These are phyloP conservation scores for Taenaris catops DNA, from an alignment of 2,888 invertebrate species.

Conservation along the genomic window DNA sequence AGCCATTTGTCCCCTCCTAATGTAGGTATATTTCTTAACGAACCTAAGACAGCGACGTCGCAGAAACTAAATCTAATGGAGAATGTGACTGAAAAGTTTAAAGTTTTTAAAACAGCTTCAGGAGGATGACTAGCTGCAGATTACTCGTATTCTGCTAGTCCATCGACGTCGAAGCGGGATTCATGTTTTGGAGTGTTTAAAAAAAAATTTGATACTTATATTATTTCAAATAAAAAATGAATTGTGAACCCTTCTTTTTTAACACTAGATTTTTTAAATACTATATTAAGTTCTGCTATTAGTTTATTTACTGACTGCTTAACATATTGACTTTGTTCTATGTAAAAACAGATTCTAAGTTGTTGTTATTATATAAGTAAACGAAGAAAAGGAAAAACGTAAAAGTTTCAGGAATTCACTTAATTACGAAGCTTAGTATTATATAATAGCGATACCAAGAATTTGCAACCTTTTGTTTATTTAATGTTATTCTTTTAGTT, in stretches of 20 bases:
- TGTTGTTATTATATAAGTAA: neutral
- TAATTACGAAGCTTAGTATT: too few species aligned
- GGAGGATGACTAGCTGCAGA: slow-evolving; percentile 34
- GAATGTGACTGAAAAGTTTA: slow-evolving; percentile 24
- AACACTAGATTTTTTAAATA: neutral
- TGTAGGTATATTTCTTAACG: slow-evolving; percentile 36
- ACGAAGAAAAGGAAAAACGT: too few species aligned
- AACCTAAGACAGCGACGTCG: slow-evolving; percentile 9
- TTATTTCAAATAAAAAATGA: neutral
- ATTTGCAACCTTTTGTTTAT: neutral
- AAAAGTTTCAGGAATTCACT: too few species aligned
- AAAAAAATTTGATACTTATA: neutral
- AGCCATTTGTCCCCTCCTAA: slow-evolving; percentile 34
- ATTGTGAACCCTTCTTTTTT: too few species aligned
- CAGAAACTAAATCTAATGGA: neutral
- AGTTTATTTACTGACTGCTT: neutral
- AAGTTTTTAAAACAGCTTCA: slow-evolving; percentile 15
- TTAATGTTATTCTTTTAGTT: neutral
- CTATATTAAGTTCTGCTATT: neutral
- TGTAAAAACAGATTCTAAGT: neutral
- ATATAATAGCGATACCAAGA: too few species aligned
- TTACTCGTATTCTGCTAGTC: too few species aligned
- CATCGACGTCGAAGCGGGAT: slow-evolving; percentile 18
- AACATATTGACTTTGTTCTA: neutral
- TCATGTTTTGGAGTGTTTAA: slow-evolving; percentile 26